These are phyloP conservation scores for Bombycilla garrulus DNA, from an alignment of 2,113 vertebrate genomes.

Conservation along the genomic window DNA sequence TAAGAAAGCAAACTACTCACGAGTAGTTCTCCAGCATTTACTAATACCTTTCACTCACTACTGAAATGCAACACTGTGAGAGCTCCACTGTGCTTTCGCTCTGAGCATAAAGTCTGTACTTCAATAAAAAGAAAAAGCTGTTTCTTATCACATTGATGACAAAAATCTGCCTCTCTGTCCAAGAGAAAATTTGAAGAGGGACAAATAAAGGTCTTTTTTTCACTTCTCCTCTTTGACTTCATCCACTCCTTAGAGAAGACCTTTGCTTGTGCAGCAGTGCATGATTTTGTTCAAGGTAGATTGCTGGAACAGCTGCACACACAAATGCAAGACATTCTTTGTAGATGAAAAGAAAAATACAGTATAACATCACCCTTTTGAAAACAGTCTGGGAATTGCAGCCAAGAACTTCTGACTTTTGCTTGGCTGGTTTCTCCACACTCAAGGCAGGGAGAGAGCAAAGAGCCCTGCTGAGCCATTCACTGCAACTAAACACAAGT, in stretches of 20 bases:
- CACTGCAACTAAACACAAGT: background rate
- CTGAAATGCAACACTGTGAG: background rate
- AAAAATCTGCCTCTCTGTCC: background rate
- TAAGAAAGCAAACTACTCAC: background rate
- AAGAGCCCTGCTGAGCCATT: background rate
- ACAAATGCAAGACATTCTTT: slow-evolving; percentile 8
- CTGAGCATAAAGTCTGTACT: background rate
- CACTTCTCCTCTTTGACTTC: background rate
- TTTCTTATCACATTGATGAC: background rate
- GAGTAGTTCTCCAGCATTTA: background rate
- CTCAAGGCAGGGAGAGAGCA: background rate
- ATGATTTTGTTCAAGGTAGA: background rate
- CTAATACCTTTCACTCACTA: background rate
- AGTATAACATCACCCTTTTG: slow-evolving; percentile 32
- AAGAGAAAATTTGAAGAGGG: background rate
- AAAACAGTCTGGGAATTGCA: slow-evolving; percentile 19
- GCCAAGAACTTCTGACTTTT: slow-evolving; percentile 48
- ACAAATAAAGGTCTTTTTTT: background rate
- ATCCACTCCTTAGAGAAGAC: background rate
- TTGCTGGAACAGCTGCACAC: background rate
- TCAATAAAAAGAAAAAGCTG: background rate
- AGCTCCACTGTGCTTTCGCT: background rate
- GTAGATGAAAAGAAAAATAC: slow-evolving; percentile 45
- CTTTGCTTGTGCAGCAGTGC: background rate
- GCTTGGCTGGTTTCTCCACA: slow-evolving; percentile 14